Evolutionary conservation across 2,797 vertebrate species (phyloP), one percentile per base, ranked within the genome.

Genomic region (Hippopotamyrus pictus): DNA sequence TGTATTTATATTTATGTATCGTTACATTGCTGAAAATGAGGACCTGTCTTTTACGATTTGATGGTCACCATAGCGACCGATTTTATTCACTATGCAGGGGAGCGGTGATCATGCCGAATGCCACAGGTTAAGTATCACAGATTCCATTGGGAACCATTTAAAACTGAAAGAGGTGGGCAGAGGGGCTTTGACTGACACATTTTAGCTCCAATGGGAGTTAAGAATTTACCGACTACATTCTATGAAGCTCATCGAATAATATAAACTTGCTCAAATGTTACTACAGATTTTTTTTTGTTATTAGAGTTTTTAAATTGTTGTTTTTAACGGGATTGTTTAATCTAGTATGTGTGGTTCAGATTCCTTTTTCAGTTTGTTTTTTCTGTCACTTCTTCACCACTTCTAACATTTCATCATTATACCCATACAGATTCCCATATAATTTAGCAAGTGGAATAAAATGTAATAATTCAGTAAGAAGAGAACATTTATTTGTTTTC

Each of bases 81-180:
- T 86, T 73, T 91, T 93, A 94, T 95, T 93, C 94, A 91, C 92
- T 89, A 91, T 86, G 89, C 51, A 88, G 91, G 90, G 93, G 92
- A 90, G 93, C 93, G 91, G 92, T 93, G 93, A 79, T 93, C 93
- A 93, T 93, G 84, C 79, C 91, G 88, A 90, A 89, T 92, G 91
- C 94, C 91, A 93, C 95, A 95, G 94, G 94, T 95, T 93, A 92
- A 95, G 89, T 93, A 84, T 89, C 90, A 89, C 89, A 89, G 90
- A 14, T 88, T 92, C 93, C 93, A 93, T 93, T 92, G 94, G 92
- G 88, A 91, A 92, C 90, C 89, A 92, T 95, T 96, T 96, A 94
- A 95, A 94, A 93, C 91, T 90, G 79, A 65, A 88, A 89, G 90
- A 93, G 94, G 93, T 89, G 93, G 94, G 93, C 65, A 90, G 51